Conservation (phyloP, 2,888 invertebrate species). For the Apodemia zela region DNA sequence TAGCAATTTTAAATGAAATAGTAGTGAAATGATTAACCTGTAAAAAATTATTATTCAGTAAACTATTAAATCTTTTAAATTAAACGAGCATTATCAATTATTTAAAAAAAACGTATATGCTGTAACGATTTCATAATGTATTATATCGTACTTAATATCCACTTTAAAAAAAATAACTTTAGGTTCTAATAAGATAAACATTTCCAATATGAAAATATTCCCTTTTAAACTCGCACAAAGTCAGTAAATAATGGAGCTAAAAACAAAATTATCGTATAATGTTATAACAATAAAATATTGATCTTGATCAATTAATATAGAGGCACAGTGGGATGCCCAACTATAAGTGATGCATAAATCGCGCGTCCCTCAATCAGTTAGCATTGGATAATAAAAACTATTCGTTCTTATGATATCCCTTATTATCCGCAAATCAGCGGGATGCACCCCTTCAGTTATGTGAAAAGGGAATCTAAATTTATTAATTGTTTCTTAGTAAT, state of each 20-base stretch:
- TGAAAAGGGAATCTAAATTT: neutral
- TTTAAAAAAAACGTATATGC: too few relatives aligned
- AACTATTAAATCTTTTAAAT: too few relatives aligned
- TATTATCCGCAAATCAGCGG: conserved; percentile 8
- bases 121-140: too few relatives aligned
- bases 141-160: too few relatives aligned
- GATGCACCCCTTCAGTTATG: conserved; percentile 1
- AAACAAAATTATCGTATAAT: neutral
- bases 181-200: neutral
- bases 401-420: neutral
- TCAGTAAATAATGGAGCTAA: neutral
- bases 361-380: conserved; percentile 57
- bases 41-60: too few relatives aligned
- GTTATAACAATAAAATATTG: conserved; percentile 55
- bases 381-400: conserved; percentile 5
- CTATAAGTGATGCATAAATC: conserved; percentile 65
- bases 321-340: conserved; percentile 54
- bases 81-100: too few relatives aligned
- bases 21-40: too few relatives aligned
- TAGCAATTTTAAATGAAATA: too few relatives aligned
- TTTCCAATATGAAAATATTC: neutral
- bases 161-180: too few relatives aligned
- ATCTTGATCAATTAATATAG: conserved; percentile 66
- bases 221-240: neutral
- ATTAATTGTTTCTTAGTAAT: neutral